A percentile compares a stretch with the other conserved stretches of the same genome.
These are phyloP conservation scores for Brachionus asplanchnoidis DNA, from an alignment of 1,140 invertebrate genomes.

Conservation along the genomic window DNA sequence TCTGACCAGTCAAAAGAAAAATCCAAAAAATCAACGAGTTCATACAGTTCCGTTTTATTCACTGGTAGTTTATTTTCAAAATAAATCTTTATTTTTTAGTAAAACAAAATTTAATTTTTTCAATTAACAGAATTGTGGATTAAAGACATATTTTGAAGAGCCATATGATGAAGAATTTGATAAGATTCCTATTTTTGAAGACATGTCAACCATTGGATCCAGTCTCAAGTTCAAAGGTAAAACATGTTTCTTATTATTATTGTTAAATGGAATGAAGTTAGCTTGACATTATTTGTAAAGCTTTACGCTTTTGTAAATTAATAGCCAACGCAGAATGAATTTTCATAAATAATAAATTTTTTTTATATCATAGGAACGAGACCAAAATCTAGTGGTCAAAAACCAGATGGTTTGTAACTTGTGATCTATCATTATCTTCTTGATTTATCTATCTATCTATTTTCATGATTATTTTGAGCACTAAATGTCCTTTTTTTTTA, in stretches of 20 bases:
- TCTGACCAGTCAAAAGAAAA: neutral
- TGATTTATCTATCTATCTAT: neutral
- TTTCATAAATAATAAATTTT: neutral
- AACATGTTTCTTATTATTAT: neutral
- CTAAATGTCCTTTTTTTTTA: neutral
- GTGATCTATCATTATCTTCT: neutral
- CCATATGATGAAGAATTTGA: conserved; percentile 17
- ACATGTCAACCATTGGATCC: neutral
- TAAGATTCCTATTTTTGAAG: neutral
- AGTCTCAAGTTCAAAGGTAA: conserved; percentile 16
- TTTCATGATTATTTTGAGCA: neutral
- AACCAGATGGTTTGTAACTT: conserved; percentile 6
- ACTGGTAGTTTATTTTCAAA: neutral
- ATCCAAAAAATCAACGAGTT: conserved; percentile 2
- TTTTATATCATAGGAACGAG: neutral
- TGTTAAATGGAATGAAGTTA: neutral
- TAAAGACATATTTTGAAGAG: conserved; percentile 36
- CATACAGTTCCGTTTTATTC: neutral
- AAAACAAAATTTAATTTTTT: neutral
- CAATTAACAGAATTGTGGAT: neutral
- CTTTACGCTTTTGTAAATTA: neutral
- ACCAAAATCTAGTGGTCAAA: conserved; percentile 26
- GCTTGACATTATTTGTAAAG: neutral
- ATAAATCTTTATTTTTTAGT: neutral
- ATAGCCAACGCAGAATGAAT: neutral